Evolutionary conservation across 2,888 invertebrate genomes (phyloP).

Genomic region (Alloplasta piceator): DNA sequence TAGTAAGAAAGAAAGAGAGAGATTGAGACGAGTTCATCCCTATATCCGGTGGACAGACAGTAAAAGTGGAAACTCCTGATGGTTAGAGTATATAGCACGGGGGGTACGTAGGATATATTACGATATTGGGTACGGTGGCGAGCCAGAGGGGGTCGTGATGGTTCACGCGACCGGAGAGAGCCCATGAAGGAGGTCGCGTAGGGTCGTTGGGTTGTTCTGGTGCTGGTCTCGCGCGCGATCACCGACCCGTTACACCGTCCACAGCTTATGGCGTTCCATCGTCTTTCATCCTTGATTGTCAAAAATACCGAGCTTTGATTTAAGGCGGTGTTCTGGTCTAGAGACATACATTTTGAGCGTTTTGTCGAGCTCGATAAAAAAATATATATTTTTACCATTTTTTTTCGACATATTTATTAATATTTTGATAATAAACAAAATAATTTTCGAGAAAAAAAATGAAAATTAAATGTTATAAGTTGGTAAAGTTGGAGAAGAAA

Average conservation of each 20-base stretch:
- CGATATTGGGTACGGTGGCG: neutral
- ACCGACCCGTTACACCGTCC: conserved; percentile 62
- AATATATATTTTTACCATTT: too few species aligned
- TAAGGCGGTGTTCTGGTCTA: conserved; percentile 31
- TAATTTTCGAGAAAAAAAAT: too few species aligned
- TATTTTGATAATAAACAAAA: too few species aligned
- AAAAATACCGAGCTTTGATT: conserved; percentile 47
- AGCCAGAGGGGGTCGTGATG: conserved; percentile 55
- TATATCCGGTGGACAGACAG: conserved; percentile 42
- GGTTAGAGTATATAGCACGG: neutral
- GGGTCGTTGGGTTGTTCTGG: conserved; percentile 51
- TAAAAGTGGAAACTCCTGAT: conserved; percentile 40
- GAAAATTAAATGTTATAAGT: too few species aligned
- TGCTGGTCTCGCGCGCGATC: conserved; percentile 47
- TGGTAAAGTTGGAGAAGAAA: too few species aligned
- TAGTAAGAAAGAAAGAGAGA: conserved; percentile 5
- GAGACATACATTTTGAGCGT: too few species aligned
- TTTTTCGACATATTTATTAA: too few species aligned
- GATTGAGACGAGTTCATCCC: conserved; percentile 40
- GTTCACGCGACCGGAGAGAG: conserved; percentile 58
- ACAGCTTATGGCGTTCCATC: conserved; percentile 6
- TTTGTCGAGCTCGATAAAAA: too few species aligned
- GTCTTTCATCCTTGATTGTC: conserved; percentile 12
- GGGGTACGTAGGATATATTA: conserved; percentile 12
- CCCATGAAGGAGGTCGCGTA: conserved; percentile 49